Evolutionary conservation across 1,140 invertebrate species (phyloP).

Genomic region (Aphis craccivora): DNA sequence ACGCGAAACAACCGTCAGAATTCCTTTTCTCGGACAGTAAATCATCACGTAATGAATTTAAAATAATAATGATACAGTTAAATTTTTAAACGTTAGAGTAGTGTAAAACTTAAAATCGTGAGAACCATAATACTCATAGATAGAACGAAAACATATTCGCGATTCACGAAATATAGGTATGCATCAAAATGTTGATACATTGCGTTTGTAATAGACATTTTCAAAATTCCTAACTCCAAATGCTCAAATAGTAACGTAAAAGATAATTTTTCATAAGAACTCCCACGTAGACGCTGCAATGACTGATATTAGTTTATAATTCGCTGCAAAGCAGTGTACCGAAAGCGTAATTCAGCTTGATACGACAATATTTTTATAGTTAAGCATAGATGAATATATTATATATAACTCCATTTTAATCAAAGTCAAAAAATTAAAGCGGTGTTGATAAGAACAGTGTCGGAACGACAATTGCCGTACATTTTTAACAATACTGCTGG

Average conservation of each 20-base stretch:
- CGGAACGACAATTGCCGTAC: not conserved
- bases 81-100: not conserved
- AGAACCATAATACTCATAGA: not conserved
- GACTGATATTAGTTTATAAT: not conserved
- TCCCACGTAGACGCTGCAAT: not conserved
- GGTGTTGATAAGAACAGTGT: not conserved
- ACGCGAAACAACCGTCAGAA: not conserved
- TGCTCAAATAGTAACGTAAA: not conserved
- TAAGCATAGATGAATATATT: not conserved
- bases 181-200: not conserved
- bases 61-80: not conserved
- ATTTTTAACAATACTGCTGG: not conserved
- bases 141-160: not conserved
- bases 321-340: not conserved
- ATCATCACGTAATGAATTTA: not conserved
- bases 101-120: not conserved
- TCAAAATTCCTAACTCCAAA: not conserved
- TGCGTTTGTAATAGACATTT: not conserved
- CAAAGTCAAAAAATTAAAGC: not conserved
- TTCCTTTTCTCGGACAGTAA: not conserved
- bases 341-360: not conserved
- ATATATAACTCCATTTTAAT: not conserved
- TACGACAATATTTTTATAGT: not conserved
- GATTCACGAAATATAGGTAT: not conserved
- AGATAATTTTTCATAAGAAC: not conserved